Evolutionary conservation across 2,113 vertebrate genomes (phyloP).

Genomic region (Gobiocypris rarus): DNA sequence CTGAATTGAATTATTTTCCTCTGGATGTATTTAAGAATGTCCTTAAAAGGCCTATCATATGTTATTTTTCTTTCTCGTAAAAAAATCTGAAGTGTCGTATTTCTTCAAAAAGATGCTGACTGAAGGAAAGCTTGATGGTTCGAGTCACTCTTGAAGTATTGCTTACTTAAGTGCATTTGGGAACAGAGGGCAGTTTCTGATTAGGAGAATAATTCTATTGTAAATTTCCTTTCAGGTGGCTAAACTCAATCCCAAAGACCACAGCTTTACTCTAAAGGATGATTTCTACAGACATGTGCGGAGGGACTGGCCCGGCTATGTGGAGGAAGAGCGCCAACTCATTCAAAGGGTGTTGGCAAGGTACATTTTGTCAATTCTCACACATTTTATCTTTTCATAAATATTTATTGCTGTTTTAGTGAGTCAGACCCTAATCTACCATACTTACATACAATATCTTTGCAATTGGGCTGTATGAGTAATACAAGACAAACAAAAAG

Average conservation of each 20-base stretch:
- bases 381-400: neutral
- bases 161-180: neutral
- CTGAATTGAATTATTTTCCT: constrained; percentile 29
- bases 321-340: constrained; percentile 79
- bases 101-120: constrained; percentile 21
- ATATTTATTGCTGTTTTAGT: neutral
- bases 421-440: neutral
- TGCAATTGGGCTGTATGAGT: too few relatives aligned
- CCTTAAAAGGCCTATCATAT: constrained; percentile 4
- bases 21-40: constrained; percentile 27
- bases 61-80: neutral
- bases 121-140: neutral
- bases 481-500: too few relatives aligned
- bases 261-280: constrained; percentile 77
- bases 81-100: neutral
- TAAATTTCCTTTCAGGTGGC: constrained; percentile 74
- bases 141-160: neutral
- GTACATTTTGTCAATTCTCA: constrained; percentile 57
- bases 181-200: neutral
- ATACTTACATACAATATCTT: neutral
- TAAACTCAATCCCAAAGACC: constrained; percentile 76
- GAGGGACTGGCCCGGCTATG: constrained; percentile 76
- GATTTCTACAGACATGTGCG: constrained; percentile 70
- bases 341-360: constrained; percentile 74
- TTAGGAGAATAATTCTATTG: neutral